Evolutionary conservation across 1,140 invertebrate species (phyloP).

Genomic region (Neoseiulus cucumeris): DNA sequence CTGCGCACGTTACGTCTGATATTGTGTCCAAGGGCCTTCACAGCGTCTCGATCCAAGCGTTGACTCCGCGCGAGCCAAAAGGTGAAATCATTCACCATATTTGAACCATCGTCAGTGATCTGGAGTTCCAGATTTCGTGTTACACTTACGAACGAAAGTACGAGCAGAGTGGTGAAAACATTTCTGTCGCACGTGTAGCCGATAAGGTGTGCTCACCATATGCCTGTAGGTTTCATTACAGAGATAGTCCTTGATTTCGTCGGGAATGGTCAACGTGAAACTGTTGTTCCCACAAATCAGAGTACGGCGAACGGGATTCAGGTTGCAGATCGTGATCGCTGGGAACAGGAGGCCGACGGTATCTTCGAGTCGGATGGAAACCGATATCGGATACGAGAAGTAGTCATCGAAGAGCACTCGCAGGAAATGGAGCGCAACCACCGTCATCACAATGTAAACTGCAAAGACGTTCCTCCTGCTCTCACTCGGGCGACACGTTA

Average conservation of each 20-base stretch:
- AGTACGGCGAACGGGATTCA: slow-evolving; percentile 24
- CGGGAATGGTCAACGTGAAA: not conserved
- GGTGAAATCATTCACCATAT: not conserved
- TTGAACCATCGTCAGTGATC: not conserved
- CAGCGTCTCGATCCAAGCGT: not conserved
- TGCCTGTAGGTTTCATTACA: slow-evolving; percentile 4
- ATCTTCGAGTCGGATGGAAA: slow-evolving; percentile 17
- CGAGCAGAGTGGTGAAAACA: no score
- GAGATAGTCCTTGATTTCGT: not conserved
- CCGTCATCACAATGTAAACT: not conserved
- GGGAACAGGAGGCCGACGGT: slow-evolving; percentile 23
- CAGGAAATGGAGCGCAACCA: slow-evolving; percentile 3
- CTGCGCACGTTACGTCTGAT: not conserved
- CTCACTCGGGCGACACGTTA: no score
- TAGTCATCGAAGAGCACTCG: slow-evolving; percentile 15
- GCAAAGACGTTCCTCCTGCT: not conserved
- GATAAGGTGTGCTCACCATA: no score
- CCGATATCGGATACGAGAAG: slow-evolving; percentile 17
- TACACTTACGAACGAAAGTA: no score
- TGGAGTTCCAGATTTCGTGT: not conserved
- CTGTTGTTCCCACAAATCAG: slow-evolving; percentile 15
- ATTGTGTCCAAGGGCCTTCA: not conserved
- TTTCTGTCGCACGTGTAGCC: no score
- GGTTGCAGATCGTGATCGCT: slow-evolving; percentile 28
- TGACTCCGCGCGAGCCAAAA: not conserved